phyloP scores from a whole-genome alignment of 2,888 invertebrate genomes.

The Mactromeris polynyma region DNA sequence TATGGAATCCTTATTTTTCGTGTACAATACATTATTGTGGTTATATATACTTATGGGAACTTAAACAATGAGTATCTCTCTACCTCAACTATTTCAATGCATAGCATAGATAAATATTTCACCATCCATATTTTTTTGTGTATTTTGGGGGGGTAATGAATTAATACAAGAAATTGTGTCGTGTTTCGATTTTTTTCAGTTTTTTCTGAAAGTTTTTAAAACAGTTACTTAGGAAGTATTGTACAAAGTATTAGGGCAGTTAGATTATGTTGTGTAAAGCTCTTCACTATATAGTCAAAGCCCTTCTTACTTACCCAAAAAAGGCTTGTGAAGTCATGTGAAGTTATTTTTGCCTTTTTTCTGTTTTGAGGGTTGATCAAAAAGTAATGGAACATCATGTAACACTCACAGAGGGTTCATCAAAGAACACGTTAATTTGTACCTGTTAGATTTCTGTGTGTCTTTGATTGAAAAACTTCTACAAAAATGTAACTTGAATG shows the following conservation, averaged over 20 bases:
- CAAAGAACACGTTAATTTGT: not conserved
- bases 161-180: not conserved
- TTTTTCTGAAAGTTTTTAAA: not conserved
- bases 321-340: constrained; percentile 26
- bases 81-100: constrained; percentile 34
- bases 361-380: constrained; percentile 8
- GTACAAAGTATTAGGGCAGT: constrained; percentile 23
- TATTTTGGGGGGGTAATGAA: not conserved
- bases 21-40: constrained; percentile 23
- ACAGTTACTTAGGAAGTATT: not conserved
- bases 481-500: constrained; percentile 14
- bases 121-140: not conserved
- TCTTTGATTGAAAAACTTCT: constrained; percentile 14
- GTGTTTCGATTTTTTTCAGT: not conserved
- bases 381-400: constrained; percentile 2
- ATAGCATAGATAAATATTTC: constrained; percentile 31
- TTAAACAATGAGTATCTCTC: constrained; percentile 17
- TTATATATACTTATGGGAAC: constrained; percentile 8
- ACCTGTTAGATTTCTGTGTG: not conserved
- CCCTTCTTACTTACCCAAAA: constrained; percentile 1
- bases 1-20: constrained; percentile 58
- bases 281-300: not conserved
- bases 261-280: not conserved
- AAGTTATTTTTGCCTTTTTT: not conserved
- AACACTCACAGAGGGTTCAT: not conserved